These are phyloP conservation scores for Suillia variegata DNA, from an alignment of 2,888 invertebrate species.

Conservation along the genomic window DNA sequence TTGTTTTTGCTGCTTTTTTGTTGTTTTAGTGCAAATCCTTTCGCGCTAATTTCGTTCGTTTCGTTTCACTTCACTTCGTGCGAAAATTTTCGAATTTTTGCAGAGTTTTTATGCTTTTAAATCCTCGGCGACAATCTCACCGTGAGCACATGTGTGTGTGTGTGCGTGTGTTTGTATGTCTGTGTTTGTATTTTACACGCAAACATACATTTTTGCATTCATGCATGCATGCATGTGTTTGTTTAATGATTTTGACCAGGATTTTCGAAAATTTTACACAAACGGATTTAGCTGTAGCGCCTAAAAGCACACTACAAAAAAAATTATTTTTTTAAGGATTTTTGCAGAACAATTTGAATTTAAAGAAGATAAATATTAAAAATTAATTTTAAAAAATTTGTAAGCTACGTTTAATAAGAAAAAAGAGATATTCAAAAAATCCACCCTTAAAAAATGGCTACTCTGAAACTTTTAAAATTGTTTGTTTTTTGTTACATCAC, in stretches of 20 bases:
- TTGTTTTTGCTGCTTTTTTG: not conserved
- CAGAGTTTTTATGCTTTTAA: not conserved
- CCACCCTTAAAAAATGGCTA: not conserved
- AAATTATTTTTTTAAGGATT: too few relatives aligned
- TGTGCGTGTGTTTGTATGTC: not conserved
- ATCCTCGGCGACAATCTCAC: slow-evolving; percentile 13
- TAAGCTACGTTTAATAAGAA: not conserved
- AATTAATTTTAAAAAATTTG: not conserved
- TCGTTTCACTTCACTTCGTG: not conserved
- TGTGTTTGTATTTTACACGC: not conserved
- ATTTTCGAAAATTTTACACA: not conserved
- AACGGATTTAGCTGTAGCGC: too few relatives aligned
- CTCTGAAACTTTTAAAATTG: too few relatives aligned
- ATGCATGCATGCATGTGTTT: too few relatives aligned
- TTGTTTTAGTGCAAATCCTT: slow-evolving; percentile 7
- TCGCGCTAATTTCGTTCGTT: slow-evolving; percentile 14
- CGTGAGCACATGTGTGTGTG: slow-evolving; percentile 1
- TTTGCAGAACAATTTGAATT: not conserved
- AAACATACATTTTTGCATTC: too few relatives aligned
- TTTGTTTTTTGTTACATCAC: not conserved
- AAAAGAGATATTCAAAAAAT: not conserved
- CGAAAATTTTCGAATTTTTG: slow-evolving; percentile 3
- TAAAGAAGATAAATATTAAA: not conserved
- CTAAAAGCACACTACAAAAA: too few relatives aligned
- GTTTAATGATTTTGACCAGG: not conserved